These are phyloP conservation scores for Salpingus planirostris DNA, from an alignment of 2,888 invertebrate species.

Conservation along the genomic window DNA sequence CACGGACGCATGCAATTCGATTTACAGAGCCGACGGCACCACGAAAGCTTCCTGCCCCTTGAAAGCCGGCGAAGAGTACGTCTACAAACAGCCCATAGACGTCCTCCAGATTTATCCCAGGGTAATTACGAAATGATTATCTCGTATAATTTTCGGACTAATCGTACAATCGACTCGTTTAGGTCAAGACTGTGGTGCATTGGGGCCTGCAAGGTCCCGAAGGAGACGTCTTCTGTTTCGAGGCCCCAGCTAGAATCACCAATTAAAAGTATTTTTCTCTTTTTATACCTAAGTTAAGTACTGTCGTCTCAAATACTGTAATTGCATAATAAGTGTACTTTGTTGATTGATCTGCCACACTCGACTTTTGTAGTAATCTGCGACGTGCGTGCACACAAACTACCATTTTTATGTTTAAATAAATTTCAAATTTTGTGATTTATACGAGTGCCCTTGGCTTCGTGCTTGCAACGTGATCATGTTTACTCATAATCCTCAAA, in stretches of 20 bases:
- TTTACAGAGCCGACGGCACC: conserved; percentile 50
- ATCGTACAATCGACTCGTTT: conserved; percentile 32
- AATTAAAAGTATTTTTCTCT: conserved; percentile 20
- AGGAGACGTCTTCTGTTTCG: conserved; percentile 53
- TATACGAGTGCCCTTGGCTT: too few relatives aligned
- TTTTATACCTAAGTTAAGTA: too few relatives aligned
- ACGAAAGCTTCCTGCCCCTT: conserved; percentile 58
- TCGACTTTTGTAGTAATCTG: too few relatives aligned
- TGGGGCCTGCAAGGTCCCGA: conserved; percentile 50
- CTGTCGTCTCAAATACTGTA: too few relatives aligned
- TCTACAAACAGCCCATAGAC: conserved; percentile 58
- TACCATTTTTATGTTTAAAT: too few relatives aligned
- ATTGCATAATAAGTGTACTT: too few relatives aligned
- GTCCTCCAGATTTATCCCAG: conserved; percentile 48
- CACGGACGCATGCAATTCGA: conserved; percentile 54
- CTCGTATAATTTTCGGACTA: background rate
- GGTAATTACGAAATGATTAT: conserved; percentile 31
- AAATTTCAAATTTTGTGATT: too few relatives aligned
- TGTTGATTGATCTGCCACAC: too few relatives aligned
- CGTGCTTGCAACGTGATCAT: too few relatives aligned
- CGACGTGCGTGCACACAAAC: too few relatives aligned
- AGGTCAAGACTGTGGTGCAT: conserved; percentile 51
- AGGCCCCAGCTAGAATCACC: conserved; percentile 57
- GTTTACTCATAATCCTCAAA: too few relatives aligned
- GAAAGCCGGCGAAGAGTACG: conserved; percentile 56